phyloP scores from a whole-genome alignment of 2,888 invertebrate genomes.

The Stegana nigrithorax region DNA sequence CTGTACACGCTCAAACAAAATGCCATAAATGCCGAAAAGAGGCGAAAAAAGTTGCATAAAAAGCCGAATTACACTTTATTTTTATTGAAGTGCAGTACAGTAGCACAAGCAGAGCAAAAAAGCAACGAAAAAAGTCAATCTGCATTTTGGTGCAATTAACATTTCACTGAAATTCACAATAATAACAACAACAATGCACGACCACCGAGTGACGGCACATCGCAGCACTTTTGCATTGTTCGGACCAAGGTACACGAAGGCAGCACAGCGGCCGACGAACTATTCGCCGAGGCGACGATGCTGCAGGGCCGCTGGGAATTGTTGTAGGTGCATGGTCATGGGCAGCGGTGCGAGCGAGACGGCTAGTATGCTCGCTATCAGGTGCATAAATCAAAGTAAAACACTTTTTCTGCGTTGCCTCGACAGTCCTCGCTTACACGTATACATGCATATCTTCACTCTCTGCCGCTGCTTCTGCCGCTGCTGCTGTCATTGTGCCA shows the following conservation, averaged over 20 bases:
- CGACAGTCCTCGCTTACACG: neutral
- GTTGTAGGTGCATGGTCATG: no score
- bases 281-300: neutral
- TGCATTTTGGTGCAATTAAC: constrained; percentile 59
- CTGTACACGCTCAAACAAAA: neutral
- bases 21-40: constrained; percentile 9
- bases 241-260: constrained; percentile 1
- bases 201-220: neutral
- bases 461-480: neutral
- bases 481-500: constrained; percentile 14
- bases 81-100: constrained; percentile 11
- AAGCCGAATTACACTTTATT: constrained; percentile 8
- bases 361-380: constrained; percentile 19
- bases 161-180: constrained; percentile 33
- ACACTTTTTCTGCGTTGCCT: constrained; percentile 10
- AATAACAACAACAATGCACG: neutral
- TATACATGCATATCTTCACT: neutral
- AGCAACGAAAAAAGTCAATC: constrained; percentile 27
- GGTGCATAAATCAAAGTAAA: constrained; percentile 55
- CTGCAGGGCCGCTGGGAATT: constrained; percentile 5
- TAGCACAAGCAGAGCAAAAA: neutral
- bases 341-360: neutral
- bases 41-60: neutral
- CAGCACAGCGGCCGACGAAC: neutral
- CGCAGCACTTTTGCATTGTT: constrained; percentile 7